Conservation (phyloP, 2,888 invertebrate genomes). For the Noctua comes region DNA sequence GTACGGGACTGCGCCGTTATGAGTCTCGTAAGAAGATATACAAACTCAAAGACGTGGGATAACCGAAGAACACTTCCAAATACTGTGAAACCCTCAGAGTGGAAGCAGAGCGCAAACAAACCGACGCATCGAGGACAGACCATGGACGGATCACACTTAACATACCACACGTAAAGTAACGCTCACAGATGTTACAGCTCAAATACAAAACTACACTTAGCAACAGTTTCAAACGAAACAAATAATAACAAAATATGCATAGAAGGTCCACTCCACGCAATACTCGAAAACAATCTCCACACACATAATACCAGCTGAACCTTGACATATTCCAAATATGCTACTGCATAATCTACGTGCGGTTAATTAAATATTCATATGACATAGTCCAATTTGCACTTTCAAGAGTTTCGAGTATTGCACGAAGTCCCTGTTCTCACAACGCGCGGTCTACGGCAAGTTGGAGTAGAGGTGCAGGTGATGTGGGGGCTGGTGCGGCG, state of each 20-base stretch:
- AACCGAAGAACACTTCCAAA: constrained; percentile 19
- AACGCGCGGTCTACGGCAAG: constrained; percentile 69
- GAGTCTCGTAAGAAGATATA: not conserved
- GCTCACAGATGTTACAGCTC: constrained; percentile 42
- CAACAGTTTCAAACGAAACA: constrained; percentile 31
- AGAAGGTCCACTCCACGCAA: constrained; percentile 5
- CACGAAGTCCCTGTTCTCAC: not conserved
- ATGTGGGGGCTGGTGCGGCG: constrained; percentile 61
- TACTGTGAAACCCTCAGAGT: constrained; percentile 19
- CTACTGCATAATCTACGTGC: not conserved
- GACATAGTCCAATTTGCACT: not conserved
- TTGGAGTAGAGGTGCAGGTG: constrained; percentile 71
- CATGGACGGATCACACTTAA: constrained; percentile 84
- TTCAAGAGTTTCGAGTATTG: not conserved
- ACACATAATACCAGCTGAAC: not conserved
- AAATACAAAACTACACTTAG: constrained; percentile 47
- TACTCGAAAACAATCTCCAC: not conserved
- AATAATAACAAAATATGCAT: not conserved
- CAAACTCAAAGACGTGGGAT: constrained; percentile 8
- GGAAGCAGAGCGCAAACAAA: constrained; percentile 48
- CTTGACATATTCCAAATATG: not conserved
- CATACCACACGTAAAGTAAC: constrained; percentile 59
- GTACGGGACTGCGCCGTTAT: not conserved
- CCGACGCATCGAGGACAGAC: constrained; percentile 67
- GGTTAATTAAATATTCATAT: not conserved